Evolutionary conservation across 2,888 invertebrate species (phyloP).

Genomic region (Drosophila formosana): DNA sequence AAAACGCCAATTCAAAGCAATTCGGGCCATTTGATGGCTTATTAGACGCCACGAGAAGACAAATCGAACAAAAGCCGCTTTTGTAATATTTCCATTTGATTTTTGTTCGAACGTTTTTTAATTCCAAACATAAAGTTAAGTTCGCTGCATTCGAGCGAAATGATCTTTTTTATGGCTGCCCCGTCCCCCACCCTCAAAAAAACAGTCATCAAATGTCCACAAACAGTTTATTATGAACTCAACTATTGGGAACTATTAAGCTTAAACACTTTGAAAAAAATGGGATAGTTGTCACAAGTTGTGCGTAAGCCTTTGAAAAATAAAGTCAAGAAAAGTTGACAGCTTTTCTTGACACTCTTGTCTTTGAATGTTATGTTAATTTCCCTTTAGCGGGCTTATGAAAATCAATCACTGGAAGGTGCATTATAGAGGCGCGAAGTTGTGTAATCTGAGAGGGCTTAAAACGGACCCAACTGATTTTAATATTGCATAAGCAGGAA

Average conservation of each 20-base stretch:
- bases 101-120: conserved; percentile 55
- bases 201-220: conserved; percentile 38
- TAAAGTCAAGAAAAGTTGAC: conserved; percentile 27
- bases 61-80: conserved; percentile 68
- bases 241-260: conserved; percentile 21
- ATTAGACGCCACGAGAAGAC: conserved; percentile 65
- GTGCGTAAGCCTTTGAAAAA: not conserved
- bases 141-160: conserved; percentile 54
- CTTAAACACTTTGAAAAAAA: conserved; percentile 50
- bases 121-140: conserved; percentile 53
- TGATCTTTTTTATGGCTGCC: conserved; percentile 43
- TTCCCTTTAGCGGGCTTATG: conserved; percentile 33
- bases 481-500: conserved; percentile 49
- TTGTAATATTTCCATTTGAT: conserved; percentile 54
- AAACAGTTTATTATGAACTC: conserved; percentile 63
- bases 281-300: conserved; percentile 40
- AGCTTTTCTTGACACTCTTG: conserved; percentile 41
- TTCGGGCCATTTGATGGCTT: conserved; percentile 66
- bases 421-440: conserved; percentile 60
- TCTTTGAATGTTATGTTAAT: conserved; percentile 56
- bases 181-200: not conserved
- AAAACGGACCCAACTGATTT: conserved; percentile 8
- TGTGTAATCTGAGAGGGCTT: conserved; percentile 68
- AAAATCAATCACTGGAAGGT: conserved; percentile 69
- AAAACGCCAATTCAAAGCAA: conserved; percentile 48